Base-by-base conservation (phyloP, 2,113 vertebrate genomes). In the Alces alces region DNA sequence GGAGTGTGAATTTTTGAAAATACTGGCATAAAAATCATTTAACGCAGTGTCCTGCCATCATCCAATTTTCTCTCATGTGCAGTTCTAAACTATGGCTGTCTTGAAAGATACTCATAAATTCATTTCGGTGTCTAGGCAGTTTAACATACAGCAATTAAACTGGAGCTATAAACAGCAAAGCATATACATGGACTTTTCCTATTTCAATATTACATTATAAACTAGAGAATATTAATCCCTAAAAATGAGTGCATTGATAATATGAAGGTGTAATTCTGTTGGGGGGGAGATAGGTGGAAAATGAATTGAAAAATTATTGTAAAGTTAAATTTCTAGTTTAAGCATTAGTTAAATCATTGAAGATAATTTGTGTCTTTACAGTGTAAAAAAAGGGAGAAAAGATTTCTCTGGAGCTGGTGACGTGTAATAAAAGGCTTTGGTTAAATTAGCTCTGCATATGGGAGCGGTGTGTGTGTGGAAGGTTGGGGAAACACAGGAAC, bases 141-240 rank as follows among this genome's bases (percentile, higher is more conserved):
- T 98, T 97, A 97, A 97, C 95, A 97, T 27, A 55, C 83, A 90
- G 70, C 96, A 98, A 96, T 97, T 98, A 96, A 96, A 95, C 89
- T 70, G 95, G 45, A 8, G n/a, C 66, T 90, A 27, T 85, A 93
- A 50, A 80, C 96, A 93, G 23, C 54, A 96, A 95, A 23, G 47
- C 55, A 86, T 6, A 79, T 57, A 91, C 39, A 89, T 88, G 80
- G 95, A 91, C 76, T 64, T 97, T 27, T 89, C n/a, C 6, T 79
- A 9, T 98, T 97, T 97, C 96, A 96, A 61, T 96, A 50, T 96
- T 96, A n/a, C 64, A 55, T 96, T 88, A 96, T 88, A 96, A 98
- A 95, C 4, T 92, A 61, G 96, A 98, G 96, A 96, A 66, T 95
- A 96, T 85, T 47, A 88, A 54, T 89, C 55, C 66, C 86, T 97